Conservation (phyloP, 2,797 vertebrate species). For the Cossypha dichroa region DNA sequence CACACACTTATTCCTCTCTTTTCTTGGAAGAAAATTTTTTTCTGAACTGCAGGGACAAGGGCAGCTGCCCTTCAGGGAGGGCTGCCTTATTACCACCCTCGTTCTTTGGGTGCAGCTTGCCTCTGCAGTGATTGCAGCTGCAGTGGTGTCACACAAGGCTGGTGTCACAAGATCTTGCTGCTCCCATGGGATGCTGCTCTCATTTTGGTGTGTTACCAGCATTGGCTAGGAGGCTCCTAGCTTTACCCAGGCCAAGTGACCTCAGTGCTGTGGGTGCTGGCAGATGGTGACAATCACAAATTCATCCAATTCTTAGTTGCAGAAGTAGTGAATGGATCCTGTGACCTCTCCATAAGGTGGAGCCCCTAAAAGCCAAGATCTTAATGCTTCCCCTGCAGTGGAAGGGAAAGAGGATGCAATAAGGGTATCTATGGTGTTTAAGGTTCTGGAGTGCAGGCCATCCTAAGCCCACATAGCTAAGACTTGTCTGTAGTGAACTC, state of each 20-base stretch:
- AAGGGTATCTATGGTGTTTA: background rate
- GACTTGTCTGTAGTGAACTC: background rate
- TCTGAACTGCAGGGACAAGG: background rate
- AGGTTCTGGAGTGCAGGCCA: background rate
- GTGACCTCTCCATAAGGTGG: background rate
- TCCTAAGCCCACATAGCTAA: background rate
- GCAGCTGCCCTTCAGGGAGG: background rate
- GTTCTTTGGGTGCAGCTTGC: background rate
- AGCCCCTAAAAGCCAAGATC: background rate
- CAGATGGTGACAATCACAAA: background rate
- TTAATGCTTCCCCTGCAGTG: background rate
- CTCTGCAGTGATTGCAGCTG: background rate
- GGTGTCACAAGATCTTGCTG: background rate
- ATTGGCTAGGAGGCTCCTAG: background rate
- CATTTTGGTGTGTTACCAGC: background rate
- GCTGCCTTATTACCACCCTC: background rate
- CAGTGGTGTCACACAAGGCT: fast-evolving
- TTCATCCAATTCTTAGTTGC: background rate
- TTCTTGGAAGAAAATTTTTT: background rate
- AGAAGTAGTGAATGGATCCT: background rate
- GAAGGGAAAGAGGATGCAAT: background rate
- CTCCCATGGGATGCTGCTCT: background rate
- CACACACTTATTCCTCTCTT: background rate
- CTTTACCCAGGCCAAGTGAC: background rate
- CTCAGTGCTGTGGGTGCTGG: background rate